Conservation (phyloP, 2,888 invertebrate genomes). For the Trachelus iudaicus region DNA sequence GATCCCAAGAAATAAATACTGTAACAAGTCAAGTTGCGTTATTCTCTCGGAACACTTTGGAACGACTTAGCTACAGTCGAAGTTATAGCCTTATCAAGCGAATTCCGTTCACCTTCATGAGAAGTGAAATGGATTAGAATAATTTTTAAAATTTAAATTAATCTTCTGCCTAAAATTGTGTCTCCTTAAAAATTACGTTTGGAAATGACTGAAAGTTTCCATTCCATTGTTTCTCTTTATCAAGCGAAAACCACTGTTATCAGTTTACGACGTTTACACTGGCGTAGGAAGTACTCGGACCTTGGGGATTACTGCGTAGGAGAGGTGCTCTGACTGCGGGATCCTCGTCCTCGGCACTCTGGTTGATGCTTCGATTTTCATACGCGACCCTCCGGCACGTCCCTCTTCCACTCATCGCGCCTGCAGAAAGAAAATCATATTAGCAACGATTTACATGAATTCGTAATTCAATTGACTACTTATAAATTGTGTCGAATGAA, state of each 20-base stretch:
- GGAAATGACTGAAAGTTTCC: background rate
- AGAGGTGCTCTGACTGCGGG: slow-evolving; percentile 54
- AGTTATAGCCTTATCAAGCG: background rate
- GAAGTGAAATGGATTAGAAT: background rate
- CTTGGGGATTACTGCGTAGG: slow-evolving; percentile 56
- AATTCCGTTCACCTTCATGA: background rate
- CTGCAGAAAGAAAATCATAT: background rate
- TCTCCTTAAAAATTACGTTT: background rate
- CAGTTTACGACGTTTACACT: slow-evolving; percentile 67
- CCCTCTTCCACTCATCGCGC: background rate
- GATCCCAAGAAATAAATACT: background rate
- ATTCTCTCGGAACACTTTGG: background rate
- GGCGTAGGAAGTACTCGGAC: slow-evolving; percentile 73
- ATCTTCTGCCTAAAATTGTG: background rate
- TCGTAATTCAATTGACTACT: background rate
- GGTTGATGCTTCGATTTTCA: background rate
- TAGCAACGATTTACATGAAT: background rate
- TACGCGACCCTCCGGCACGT: background rate
- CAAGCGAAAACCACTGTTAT: background rate
- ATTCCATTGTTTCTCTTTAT: background rate
- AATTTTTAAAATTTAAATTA: no score
- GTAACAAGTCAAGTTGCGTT: background rate
- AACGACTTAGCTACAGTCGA: background rate
- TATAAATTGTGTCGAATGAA: background rate
- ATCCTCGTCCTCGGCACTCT: slow-evolving; percentile 16